Conservation (phyloP, 2,113 vertebrate genomes). For the Carlito syrichta region DNA sequence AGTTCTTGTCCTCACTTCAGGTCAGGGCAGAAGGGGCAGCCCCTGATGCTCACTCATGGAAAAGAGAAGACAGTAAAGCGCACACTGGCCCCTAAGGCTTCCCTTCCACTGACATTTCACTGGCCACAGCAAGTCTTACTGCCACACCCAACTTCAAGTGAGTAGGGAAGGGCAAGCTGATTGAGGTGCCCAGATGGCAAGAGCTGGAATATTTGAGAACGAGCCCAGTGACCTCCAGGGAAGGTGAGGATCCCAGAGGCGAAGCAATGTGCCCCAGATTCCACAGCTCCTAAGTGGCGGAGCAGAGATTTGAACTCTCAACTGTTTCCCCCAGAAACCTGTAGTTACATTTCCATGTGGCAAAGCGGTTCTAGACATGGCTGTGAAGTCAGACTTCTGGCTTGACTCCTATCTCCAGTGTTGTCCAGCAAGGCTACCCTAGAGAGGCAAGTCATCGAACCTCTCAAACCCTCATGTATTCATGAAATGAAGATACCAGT, state of each 20-base stretch:
- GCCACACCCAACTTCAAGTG: not conserved
- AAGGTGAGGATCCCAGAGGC: not conserved
- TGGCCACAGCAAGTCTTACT: not conserved
- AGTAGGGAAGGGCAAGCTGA: not conserved
- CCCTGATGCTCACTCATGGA: not conserved
- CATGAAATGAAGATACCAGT: not conserved
- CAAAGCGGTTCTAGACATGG: not conserved
- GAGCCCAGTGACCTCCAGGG: not conserved
- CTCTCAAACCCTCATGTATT: not conserved
- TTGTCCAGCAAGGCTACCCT: not conserved
- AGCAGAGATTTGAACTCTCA: not conserved
- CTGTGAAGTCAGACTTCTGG: not conserved
- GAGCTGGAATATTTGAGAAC: not conserved
- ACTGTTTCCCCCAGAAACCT: not conserved
- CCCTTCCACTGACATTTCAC: not conserved
- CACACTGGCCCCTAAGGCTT: not conserved
- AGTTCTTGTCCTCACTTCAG: not conserved
- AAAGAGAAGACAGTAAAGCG: not conserved
- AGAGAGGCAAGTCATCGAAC: not conserved
- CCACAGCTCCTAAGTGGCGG: not conserved
- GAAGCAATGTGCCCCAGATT: not conserved
- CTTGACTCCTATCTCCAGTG: not conserved
- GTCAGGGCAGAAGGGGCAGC: not conserved
- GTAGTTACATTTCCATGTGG: not conserved
- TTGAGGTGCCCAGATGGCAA: accelerated